phyloP scores from a whole-genome alignment of 2,113 vertebrate species.

The Chamaetylas fuelleborni region DNA sequence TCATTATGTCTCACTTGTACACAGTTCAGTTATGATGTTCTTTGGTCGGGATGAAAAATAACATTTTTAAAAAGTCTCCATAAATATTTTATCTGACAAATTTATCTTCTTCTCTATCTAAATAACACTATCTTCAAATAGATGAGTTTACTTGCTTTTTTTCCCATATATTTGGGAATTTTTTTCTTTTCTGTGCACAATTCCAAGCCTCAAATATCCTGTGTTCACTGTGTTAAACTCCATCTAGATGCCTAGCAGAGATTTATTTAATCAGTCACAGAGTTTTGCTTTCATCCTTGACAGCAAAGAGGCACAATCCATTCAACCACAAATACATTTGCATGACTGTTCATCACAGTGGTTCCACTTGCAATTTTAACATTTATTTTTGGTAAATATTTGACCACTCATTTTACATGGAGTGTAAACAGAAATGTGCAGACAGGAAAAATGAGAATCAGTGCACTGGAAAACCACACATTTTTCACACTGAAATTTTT shows the following conservation, averaged over 20 bases:
- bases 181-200: background rate
- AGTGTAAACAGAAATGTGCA: background rate
- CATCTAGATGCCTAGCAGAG: background rate
- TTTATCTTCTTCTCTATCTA: background rate
- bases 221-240: background rate
- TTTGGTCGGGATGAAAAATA: background rate
- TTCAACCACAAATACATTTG: background rate
- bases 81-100: constrained; percentile 24
- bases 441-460: background rate
- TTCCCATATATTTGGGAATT: background rate
- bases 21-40: background rate
- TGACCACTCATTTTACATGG: background rate
- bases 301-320: background rate
- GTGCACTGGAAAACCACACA: background rate
- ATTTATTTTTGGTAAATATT: background rate
- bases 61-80: background rate
- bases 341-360: background rate
- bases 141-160: background rate
- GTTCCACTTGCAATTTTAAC: background rate
- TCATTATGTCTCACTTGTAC: background rate
- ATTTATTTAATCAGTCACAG: background rate
- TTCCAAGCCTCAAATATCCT: background rate
- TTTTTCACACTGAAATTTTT: background rate
- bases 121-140: background rate
- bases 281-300: background rate